These are phyloP conservation scores for Enteromius trimaculatus DNA, from an alignment of 2,797 vertebrate species.

Conservation along the genomic window DNA sequence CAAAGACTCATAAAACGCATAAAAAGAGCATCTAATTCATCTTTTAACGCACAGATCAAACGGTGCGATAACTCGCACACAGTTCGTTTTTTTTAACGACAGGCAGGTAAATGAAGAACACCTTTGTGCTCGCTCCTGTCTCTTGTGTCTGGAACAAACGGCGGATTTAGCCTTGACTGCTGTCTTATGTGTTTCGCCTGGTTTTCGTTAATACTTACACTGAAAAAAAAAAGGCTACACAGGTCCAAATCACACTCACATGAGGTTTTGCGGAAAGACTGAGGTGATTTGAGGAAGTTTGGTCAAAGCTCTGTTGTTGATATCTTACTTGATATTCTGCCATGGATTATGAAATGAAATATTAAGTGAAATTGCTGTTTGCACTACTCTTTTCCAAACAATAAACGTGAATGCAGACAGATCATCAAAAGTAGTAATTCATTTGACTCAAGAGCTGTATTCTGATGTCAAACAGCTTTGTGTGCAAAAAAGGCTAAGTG, in stretches of 20 bases:
- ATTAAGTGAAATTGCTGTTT: background rate
- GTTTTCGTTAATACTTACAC: slow-evolving; percentile 7
- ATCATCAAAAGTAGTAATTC: background rate
- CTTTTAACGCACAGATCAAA: slow-evolving; percentile 86
- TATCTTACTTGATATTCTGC: background rate
- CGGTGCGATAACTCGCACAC: slow-evolving; percentile 44
- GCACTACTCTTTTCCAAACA: background rate
- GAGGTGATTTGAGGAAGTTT: background rate
- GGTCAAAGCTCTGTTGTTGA: background rate
- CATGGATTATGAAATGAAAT: background rate
- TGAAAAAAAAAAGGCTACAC: background rate
- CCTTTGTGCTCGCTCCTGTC: slow-evolving; percentile 27
- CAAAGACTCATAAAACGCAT: slow-evolving; percentile 80
- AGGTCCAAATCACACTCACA: background rate
- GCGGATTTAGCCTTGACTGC: slow-evolving; percentile 8
- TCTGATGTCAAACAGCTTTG: background rate
- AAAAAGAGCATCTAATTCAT: slow-evolving; percentile 83
- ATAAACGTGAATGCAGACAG: background rate
- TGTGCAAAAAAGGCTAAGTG: background rate
- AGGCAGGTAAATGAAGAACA: slow-evolving; percentile 43
- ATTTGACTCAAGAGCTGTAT: background rate
- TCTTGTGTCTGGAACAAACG: slow-evolving; percentile 6
- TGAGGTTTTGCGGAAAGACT: background rate
- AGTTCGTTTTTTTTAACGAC: slow-evolving; percentile 34
- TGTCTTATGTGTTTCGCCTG: background rate